These are phyloP conservation scores for Danionella dracula DNA, from an alignment of 2,797 vertebrate species.

Conservation along the genomic window DNA sequence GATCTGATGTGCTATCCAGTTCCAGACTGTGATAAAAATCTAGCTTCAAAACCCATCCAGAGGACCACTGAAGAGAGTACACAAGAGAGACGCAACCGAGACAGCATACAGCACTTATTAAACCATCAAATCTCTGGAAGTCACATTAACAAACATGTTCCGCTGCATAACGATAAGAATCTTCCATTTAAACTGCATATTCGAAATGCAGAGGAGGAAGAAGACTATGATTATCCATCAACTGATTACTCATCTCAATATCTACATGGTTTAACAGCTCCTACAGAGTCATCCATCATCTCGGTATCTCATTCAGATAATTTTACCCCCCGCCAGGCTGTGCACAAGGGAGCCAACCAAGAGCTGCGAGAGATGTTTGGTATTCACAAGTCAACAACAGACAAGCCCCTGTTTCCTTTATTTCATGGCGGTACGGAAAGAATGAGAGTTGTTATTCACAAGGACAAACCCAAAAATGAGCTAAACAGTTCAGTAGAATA, in stretches of 20 bases:
- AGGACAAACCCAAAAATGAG: slow-evolving; percentile 11
- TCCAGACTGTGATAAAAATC: slow-evolving; percentile 66
- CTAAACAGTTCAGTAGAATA: background rate
- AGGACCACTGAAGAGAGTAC: slow-evolving; percentile 57
- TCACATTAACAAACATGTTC: slow-evolving; percentile 40
- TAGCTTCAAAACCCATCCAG: slow-evolving; percentile 54
- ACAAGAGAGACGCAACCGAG: slow-evolving; percentile 53
- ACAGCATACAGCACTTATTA: slow-evolving; percentile 63
- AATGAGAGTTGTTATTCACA: background rate
- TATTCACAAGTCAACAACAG: slow-evolving; percentile 50
- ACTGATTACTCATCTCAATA: slow-evolving; percentile 49
- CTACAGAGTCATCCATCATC: slow-evolving; percentile 32
- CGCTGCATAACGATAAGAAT: slow-evolving; percentile 42
- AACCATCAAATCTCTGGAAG: slow-evolving; percentile 69
- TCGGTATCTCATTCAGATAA: slow-evolving; percentile 39
- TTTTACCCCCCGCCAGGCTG: slow-evolving; percentile 17
- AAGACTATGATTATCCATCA: slow-evolving; percentile 67
- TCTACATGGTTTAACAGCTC: slow-evolving; percentile 20
- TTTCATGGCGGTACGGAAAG: slow-evolving; percentile 17
- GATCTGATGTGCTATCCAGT: slow-evolving; percentile 87
- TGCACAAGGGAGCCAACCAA: slow-evolving; percentile 49
- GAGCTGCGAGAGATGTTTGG: slow-evolving; percentile 60
- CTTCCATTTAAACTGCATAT: slow-evolving; percentile 50
- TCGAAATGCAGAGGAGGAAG: slow-evolving; percentile 43
- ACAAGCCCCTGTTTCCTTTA: slow-evolving; percentile 27